These are phyloP conservation scores for Brenthis daphne DNA, from an alignment of 2,888 invertebrate genomes.

Conservation along the genomic window DNA sequence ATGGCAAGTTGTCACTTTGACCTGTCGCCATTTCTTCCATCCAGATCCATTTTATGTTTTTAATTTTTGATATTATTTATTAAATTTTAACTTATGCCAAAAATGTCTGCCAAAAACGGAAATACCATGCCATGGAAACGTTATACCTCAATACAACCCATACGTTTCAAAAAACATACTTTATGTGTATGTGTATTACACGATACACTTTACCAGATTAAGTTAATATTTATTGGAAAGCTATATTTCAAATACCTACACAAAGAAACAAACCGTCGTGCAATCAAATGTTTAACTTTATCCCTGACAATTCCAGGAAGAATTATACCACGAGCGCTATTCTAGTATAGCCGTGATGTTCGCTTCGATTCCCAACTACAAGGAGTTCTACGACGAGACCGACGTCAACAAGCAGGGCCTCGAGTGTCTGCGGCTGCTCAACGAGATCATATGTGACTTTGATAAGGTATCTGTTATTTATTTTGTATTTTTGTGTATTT, in stretches of 20 bases:
- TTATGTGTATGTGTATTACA: no score
- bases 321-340: constrained; percentile 96
- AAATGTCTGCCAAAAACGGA: no score
- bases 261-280: no score
- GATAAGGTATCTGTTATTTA: constrained; percentile 92
- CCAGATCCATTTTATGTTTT: background rate
- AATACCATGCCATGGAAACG: no score
- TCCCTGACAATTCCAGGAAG: constrained; percentile 77
- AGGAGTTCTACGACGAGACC: constrained; percentile 98
- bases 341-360: constrained; percentile 98
- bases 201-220: no score
- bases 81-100: no score
- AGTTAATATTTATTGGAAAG: background rate
- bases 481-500: no score
- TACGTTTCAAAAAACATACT: no score
- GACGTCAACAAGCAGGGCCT: constrained; percentile 97
- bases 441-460: constrained; percentile 99
- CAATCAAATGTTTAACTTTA: background rate
- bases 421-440: constrained; percentile 95
- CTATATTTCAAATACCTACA: no score
- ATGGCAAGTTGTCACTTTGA: no score
- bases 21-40: no score
- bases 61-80: background rate
- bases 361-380: constrained; percentile 98
- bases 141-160: no score